These are phyloP conservation scores for Erebia ligea DNA, from an alignment of 2,888 invertebrate species.

Conservation along the genomic window DNA sequence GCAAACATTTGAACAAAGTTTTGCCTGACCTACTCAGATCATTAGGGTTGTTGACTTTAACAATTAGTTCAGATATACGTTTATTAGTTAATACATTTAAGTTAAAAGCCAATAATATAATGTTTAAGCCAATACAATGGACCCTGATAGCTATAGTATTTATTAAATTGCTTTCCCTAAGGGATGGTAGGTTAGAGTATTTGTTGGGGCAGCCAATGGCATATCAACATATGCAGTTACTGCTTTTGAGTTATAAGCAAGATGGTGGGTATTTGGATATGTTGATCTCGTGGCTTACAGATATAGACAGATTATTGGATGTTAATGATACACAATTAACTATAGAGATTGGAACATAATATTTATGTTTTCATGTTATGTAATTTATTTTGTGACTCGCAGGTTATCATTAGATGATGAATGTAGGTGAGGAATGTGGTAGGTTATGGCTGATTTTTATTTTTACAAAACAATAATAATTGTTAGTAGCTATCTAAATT, in stretches of 20 bases:
- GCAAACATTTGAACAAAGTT: conserved; percentile 86
- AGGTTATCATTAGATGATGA: conserved; percentile 1
- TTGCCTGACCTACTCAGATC: conserved; percentile 82
- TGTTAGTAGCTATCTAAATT: too few species aligned
- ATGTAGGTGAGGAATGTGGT: not conserved
- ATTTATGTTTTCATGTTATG: not conserved
- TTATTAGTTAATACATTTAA: conserved; percentile 85
- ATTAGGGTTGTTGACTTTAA: conserved; percentile 67
- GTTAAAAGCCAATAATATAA: conserved; percentile 87
- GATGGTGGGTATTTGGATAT: conserved; percentile 78
- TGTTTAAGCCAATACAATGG: conserved; percentile 89
- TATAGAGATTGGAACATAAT: conserved; percentile 32
- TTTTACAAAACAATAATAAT: not conserved
- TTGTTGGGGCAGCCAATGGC: conserved; percentile 62
- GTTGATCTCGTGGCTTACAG: conserved; percentile 76
- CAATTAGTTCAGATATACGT: conserved; percentile 73
- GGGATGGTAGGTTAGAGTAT: conserved; percentile 60
- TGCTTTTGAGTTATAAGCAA: conserved; percentile 77
- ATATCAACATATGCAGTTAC: conserved; percentile 70
- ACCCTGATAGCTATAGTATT: conserved; percentile 87
- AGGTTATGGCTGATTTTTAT: too few species aligned
- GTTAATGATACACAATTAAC: conserved; percentile 70
- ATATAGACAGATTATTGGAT: conserved; percentile 73
- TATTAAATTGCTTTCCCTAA: conserved; percentile 83
- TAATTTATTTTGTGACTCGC: not conserved